Conservation (phyloP, 2,797 vertebrate species). For the Sebastes taczanowskii region DNA sequence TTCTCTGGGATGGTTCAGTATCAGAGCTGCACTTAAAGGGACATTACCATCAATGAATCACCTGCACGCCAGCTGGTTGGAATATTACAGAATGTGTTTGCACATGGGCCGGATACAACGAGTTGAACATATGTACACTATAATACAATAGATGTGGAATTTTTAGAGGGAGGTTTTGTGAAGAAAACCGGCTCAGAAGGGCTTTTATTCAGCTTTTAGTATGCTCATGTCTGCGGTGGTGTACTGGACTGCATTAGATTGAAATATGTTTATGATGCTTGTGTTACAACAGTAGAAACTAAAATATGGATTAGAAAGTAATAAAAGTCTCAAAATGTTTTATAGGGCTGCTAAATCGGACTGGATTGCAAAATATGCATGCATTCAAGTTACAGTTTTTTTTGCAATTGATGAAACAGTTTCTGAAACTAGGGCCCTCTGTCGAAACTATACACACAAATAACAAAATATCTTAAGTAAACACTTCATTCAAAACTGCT, state of each 20-base stretch:
- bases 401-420: neutral
- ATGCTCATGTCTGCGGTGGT: neutral
- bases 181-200: neutral
- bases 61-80: neutral
- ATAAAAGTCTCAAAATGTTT: neutral
- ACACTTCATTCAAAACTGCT: neutral
- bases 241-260: neutral
- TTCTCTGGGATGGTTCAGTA: slow-evolving; percentile 4
- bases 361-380: neutral
- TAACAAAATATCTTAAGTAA: neutral
- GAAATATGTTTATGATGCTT: neutral
- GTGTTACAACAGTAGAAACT: neutral
- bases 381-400: neutral
- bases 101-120: neutral
- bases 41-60: slow-evolving; percentile 11
- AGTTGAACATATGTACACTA: neutral
- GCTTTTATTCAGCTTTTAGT: slow-evolving; percentile 10
- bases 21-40: slow-evolving; percentile 10
- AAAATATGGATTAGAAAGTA: neutral
- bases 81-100: slow-evolving; percentile 2
- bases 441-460: neutral
- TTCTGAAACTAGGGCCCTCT: neutral
- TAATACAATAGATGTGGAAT: neutral
- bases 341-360: neutral
- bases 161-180: neutral